These are phyloP conservation scores for Hydroisotoma schaefferi DNA, from an alignment of 2,888 invertebrate genomes.

Conservation along the genomic window DNA sequence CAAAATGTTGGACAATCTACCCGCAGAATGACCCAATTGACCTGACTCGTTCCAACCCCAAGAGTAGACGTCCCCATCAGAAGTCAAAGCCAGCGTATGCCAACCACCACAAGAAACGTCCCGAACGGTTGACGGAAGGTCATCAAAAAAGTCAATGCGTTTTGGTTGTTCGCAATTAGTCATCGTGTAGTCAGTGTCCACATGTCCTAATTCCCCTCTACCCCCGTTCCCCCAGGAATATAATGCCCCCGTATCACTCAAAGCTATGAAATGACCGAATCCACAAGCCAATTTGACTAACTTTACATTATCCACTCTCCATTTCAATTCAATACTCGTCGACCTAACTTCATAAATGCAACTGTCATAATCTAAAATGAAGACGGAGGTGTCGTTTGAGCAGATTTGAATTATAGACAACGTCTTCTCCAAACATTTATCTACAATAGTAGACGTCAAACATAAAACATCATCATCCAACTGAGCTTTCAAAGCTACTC, in stretches of 20 bases:
- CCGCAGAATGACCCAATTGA: slow-evolving; percentile 65
- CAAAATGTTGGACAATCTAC: slow-evolving; percentile 18
- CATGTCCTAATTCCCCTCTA: slow-evolving; percentile 39
- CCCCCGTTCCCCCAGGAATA: slow-evolving; percentile 42
- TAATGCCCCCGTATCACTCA: slow-evolving; percentile 45
- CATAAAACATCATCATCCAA: slow-evolving; percentile 12
- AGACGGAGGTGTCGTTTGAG: slow-evolving; percentile 31
- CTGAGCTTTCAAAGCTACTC: slow-evolving; percentile 21
- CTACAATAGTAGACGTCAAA: slow-evolving; percentile 7
- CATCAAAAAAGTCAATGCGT: slow-evolving; percentile 46
- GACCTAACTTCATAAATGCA: slow-evolving; percentile 30
- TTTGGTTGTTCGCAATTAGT: slow-evolving; percentile 26
- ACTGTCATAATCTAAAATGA: slow-evolving; percentile 25
- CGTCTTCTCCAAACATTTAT: neutral
- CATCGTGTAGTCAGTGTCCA: slow-evolving; percentile 14
- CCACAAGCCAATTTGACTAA: slow-evolving; percentile 36
- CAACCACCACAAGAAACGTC: slow-evolving; percentile 45
- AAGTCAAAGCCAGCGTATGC: slow-evolving; percentile 61
- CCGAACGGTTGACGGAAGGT: slow-evolving; percentile 38
- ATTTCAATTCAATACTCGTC: slow-evolving; percentile 15
- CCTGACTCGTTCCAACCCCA: slow-evolving; percentile 82
- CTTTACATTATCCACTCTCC: slow-evolving; percentile 23
- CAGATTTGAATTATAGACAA: slow-evolving; percentile 24
- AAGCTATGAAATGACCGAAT: slow-evolving; percentile 36
- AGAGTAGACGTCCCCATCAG: slow-evolving; percentile 70